Evolutionary conservation across 2,888 invertebrate species (phyloP).

Genomic region (Nematopogon swammerdamellus): DNA sequence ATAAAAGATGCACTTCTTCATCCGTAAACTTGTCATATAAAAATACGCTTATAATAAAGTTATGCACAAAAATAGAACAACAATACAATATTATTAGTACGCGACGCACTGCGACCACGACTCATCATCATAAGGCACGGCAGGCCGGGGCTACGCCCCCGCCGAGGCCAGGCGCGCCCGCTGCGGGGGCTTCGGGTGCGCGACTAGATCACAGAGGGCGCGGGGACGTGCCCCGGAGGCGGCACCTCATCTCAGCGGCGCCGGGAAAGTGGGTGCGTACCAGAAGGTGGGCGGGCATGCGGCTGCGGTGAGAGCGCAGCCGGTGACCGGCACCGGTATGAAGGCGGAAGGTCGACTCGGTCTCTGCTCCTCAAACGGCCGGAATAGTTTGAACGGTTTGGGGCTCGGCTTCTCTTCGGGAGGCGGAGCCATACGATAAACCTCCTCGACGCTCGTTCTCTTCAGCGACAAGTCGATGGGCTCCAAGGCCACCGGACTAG

Average conservation of each 20-base stretch:
- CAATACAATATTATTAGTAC: neutral
- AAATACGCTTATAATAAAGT: constrained; percentile 38
- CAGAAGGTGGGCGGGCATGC: constrained; percentile 63
- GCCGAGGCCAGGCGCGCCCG: constrained; percentile 40
- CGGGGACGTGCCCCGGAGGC: constrained; percentile 37
- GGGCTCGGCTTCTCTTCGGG: constrained; percentile 33
- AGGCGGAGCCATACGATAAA: constrained; percentile 22
- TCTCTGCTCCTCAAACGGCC: constrained; percentile 67
- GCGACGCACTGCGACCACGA: constrained; percentile 52
- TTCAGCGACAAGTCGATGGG: constrained; percentile 18
- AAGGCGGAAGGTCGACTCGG: constrained; percentile 44
- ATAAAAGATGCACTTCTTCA: constrained; percentile 36
- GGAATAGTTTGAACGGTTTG: constrained; percentile 72
- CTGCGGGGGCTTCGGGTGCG: constrained; percentile 40
- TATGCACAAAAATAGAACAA: constrained; percentile 48
- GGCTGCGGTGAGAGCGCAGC: constrained; percentile 35
- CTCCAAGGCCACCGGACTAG: constrained; percentile 24
- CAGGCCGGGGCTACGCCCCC: constrained; percentile 43
- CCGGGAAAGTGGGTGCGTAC: constrained; percentile 57
- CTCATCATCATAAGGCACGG: constrained; percentile 9
- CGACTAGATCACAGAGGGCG: constrained; percentile 51
- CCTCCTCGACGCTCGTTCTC: constrained; percentile 6
- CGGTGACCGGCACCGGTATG: constrained; percentile 43
- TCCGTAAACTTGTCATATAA: constrained; percentile 51
- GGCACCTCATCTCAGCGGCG: constrained; percentile 45